Evolutionary conservation across 2,888 invertebrate species (phyloP), one percentile per base, ranked within the genome.

Genomic region (Dromius quadrimaculatus): DNA sequence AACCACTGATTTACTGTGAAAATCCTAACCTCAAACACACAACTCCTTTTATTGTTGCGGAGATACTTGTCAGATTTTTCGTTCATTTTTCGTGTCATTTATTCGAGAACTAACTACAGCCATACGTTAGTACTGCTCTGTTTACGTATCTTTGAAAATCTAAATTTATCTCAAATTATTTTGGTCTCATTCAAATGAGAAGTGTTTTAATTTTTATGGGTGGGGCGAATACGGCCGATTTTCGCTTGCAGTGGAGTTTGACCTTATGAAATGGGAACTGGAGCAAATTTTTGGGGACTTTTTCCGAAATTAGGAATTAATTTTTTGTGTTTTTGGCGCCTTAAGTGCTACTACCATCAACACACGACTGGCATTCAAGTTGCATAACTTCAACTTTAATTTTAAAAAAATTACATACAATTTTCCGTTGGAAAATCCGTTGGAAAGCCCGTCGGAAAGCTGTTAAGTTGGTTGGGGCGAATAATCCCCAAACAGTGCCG

Each of bases 141-240:
- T 68, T 68, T 68, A 68, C 66, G 45, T 68, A 68, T 68, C 68
- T 68, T 59, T 45, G 59, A 68, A 47, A 68, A 68, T 68, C 68
- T 68, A 68, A 59, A 50, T 59, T 68, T 68, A 68, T 68, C 68
- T 41, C 20, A 23, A 41, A 34, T 41, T 68, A 68, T 68, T 68
- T 68, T 57, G 19, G 68, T 68, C 59, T 50, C 59, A 41, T 5
- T 9, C 5, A 20, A 47, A 34, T 20, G 23, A 36, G 15, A 15
- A 4, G 15, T 28, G 28, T 54, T 54, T 3, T 54, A 28, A 15
- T 0, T 28, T 11, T 5, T 54, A 28, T 15, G 2, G 6, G 9
- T 13, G 1, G 11, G 6, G 11, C 2, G 17, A 1, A 15, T 66
- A 41, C 19, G 19, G 54, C 2, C 41, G 9, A 13, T 9, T 15